These are phyloP conservation scores for Lasiommata megera DNA, from an alignment of 2,888 invertebrate species.

Conservation along the genomic window DNA sequence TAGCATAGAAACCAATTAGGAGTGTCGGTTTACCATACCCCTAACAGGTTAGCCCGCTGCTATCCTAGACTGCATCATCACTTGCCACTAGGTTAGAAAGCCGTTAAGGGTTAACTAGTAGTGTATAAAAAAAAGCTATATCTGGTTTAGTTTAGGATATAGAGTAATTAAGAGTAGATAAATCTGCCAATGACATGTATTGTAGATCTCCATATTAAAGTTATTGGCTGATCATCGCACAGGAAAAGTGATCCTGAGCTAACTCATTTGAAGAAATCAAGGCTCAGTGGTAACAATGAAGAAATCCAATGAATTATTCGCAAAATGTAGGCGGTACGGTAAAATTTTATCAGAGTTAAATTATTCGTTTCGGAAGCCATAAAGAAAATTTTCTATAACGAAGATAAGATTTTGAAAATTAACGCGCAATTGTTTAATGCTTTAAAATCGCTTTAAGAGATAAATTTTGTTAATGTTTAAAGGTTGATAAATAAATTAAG, in stretches of 20 bases:
- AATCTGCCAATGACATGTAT: no score
- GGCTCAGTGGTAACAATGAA: conserved; percentile 26
- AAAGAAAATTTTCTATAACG: conserved; percentile 70
- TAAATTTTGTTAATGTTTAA: conserved; percentile 20
- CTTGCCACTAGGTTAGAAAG: no score
- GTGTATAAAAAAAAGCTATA: no score
- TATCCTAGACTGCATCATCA: no score
- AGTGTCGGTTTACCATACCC: no score
- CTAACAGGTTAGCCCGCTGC: no score
- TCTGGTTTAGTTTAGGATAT: no score
- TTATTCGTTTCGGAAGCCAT: conserved; percentile 70
- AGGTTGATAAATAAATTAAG: conserved; percentile 17
- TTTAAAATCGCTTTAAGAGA: conserved; percentile 36
- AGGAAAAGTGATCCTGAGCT: neutral
- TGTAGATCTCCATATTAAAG: no score
- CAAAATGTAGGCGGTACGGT: conserved; percentile 55
- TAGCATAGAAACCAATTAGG: no score
- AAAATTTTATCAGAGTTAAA: conserved; percentile 66
- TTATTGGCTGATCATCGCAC: no score
- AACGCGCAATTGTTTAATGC: conserved; percentile 50
- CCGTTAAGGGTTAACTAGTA: no score
- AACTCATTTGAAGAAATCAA: conserved; percentile 13
- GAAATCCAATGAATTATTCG: conserved; percentile 54
- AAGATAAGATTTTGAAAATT: conserved; percentile 58
- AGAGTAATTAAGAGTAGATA: no score